These are phyloP conservation scores for Thalassoma bifasciatum DNA, from an alignment of 2,113 vertebrate species.

Conservation along the genomic window DNA sequence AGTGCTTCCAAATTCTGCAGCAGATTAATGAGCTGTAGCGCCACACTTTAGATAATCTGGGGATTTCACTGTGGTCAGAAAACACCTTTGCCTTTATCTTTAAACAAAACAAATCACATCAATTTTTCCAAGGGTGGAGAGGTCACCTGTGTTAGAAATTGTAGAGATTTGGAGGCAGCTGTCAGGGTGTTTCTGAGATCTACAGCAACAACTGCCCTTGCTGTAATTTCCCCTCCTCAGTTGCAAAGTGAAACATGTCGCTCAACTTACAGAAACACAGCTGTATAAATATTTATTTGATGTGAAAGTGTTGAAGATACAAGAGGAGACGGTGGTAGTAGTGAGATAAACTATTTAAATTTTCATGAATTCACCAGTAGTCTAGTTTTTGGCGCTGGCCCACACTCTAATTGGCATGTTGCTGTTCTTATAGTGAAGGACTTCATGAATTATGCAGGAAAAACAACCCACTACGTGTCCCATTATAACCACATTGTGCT, in stretches of 20 bases:
- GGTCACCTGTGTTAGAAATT: slow-evolving; percentile 36
- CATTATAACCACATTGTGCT: slow-evolving; percentile 77
- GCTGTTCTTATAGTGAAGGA: slow-evolving; percentile 69
- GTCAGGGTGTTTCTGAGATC: slow-evolving; percentile 29
- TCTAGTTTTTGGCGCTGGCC: slow-evolving; percentile 69
- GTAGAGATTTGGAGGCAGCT: slow-evolving; percentile 33
- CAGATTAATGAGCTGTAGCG: background rate
- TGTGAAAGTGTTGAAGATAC: slow-evolving; percentile 43
- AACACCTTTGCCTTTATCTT: background rate
- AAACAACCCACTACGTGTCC: slow-evolving; percentile 75
- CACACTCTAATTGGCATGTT: slow-evolving; percentile 80
- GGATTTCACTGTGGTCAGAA: slow-evolving; percentile 7
- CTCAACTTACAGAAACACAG: slow-evolving; percentile 64
- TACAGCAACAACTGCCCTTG: slow-evolving; percentile 20
- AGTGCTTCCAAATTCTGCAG: background rate
- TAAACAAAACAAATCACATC: slow-evolving; percentile 7
- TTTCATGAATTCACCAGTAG: slow-evolving; percentile 79
- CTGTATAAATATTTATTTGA: slow-evolving; percentile 77
- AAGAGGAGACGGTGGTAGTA: slow-evolving; percentile 35
- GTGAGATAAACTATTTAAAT: slow-evolving; percentile 73
- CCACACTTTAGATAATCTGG: background rate
- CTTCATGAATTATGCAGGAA: slow-evolving; percentile 82
- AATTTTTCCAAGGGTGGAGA: background rate
- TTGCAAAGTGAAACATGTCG: slow-evolving; percentile 56
- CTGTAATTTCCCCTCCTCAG: slow-evolving; percentile 26